Conservation (phyloP, 2,888 invertebrate genomes). For the Nesidiocoris tenuis region DNA sequence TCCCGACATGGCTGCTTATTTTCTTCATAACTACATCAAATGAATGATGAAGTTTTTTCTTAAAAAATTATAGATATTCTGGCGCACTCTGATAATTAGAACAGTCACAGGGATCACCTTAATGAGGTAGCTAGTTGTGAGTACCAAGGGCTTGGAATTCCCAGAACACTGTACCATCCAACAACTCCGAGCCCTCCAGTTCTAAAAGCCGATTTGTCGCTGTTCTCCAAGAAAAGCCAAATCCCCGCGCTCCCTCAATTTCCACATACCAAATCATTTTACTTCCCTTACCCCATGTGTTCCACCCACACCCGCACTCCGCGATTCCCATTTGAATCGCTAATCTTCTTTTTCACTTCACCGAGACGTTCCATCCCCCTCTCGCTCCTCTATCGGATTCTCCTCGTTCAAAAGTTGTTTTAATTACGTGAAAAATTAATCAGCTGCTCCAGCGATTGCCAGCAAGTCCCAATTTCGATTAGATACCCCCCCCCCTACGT, state of each 20-base stretch:
- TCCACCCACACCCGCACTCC: too few species aligned
- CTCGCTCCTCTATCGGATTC: background rate
- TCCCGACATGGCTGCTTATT: too few species aligned
- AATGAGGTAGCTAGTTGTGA: too few species aligned
- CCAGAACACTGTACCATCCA: too few species aligned
- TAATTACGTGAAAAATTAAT: slow-evolving; percentile 42
- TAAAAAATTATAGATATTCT: too few species aligned
- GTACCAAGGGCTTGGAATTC: too few species aligned
- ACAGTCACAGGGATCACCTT: too few species aligned
- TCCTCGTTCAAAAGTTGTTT: slow-evolving; percentile 28
- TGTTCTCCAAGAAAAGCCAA: background rate
- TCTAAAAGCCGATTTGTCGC: background rate
- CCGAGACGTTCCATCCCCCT: background rate
- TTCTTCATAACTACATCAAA: too few species aligned
- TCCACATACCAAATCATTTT: background rate
- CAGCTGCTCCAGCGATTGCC: slow-evolving; percentile 38
- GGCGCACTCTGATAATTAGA: too few species aligned
- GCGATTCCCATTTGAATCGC: background rate
- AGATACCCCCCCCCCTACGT: background rate
- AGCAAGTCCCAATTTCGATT: slow-evolving; percentile 36
- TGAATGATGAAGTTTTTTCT: too few species aligned
- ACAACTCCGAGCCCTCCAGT: too few species aligned
- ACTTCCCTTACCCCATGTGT: background rate
- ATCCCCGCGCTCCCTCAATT: background rate
- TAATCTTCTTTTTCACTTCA: background rate